A percentile compares a stretch with the other conserved stretches of the same genome.
Conservation (phyloP, 2,888 invertebrate species). For the Drosophila aldrichi region DNA sequence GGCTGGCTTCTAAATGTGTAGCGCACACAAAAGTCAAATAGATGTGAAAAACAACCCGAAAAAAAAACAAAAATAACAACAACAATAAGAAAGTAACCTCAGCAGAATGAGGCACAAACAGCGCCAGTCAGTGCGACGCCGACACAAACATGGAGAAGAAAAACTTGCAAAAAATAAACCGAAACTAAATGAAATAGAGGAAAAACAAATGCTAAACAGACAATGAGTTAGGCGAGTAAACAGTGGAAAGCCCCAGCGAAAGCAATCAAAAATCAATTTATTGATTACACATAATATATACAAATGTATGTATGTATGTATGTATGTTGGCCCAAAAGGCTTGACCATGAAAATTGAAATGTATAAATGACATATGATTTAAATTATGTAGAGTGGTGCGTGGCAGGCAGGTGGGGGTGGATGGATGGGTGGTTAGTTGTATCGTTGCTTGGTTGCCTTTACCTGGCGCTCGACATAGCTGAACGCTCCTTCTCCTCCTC, state of each 20-base stretch:
- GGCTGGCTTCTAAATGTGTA: constrained; percentile 13
- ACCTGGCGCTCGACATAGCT: constrained; percentile 76
- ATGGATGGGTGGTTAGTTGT: neutral
- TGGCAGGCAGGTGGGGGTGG: neutral
- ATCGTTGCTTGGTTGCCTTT: constrained; percentile 26
- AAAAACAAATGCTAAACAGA: constrained; percentile 43
- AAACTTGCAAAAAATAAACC: constrained; percentile 15
- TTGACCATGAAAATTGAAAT: constrained; percentile 40
- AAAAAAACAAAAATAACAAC: neutral
- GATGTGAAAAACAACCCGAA: neutral
- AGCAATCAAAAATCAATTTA: constrained; percentile 82
- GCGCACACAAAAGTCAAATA: constrained; percentile 32
- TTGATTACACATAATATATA: constrained; percentile 68
- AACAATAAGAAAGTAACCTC: neutral
- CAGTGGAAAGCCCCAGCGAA: constrained; percentile 25
- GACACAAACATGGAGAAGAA: constrained; percentile 23
- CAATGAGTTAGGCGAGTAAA: constrained; percentile 1
- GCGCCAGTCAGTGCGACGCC: constrained; percentile 74
- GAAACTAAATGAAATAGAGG: constrained; percentile 22
- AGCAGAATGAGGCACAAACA: constrained; percentile 22
- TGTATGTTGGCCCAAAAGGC: constrained; percentile 30
- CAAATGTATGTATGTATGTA: constrained; percentile 7
- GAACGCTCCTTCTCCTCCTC: constrained; percentile 15
- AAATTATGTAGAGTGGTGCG: constrained; percentile 14
- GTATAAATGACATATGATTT: constrained; percentile 7